Base-by-base conservation (phyloP, 2,888 invertebrate genomes). In the Hypselothyrea guttata region DNA sequence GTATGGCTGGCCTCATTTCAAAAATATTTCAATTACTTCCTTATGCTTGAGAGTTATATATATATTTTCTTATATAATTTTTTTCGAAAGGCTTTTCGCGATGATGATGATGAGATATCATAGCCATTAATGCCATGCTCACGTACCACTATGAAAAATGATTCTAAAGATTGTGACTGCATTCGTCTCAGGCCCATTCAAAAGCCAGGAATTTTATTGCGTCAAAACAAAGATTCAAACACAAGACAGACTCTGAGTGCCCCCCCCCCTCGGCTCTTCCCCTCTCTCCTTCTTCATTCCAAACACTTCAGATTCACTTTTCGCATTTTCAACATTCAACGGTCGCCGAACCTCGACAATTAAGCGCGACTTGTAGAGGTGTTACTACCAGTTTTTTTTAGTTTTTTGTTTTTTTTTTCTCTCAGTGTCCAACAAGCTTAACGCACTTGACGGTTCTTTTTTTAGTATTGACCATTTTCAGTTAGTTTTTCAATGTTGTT, bases 271-370 rank as follows among this genome's bases (percentile, higher is more conserved):
- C 28, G 5, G 5, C 28, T 8, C 28, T 12, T 12, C 0, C 12
- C n/a, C 35, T 35, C 34, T 35, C 34, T 13, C n/a, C 4, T 1
- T 1, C 16, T 16, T 15, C 15, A 9, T 22, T n/a, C n/a, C n/a
- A n/a, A n/a, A n/a, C n/a, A 70, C 49, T 52, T 71, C 59, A 74
- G 70, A 74, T 71, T 71, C 71, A 70, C 71, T 71, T 71, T 71
- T 74, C 38, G 68, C 47, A 57, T 27, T 38, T 63, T 47, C 48
- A 56, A 57, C 42, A 22, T 9, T 35, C 53, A 49, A 53, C 68
- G 69, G 60, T 72, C 73, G 49, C 31, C 68, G 68, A 72, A 61
- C 56, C 56, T 46, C 40, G 16, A 42, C 58, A 71, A 55, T 69
- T 53, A 60, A 49, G 53, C 45, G 52, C 37, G 45, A 49, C 59